A percentile compares a stretch with the other conserved stretches of the same genome.
Conservation (phyloP, 2,888 invertebrate genomes). For the Hirtodrosophila duncani region DNA sequence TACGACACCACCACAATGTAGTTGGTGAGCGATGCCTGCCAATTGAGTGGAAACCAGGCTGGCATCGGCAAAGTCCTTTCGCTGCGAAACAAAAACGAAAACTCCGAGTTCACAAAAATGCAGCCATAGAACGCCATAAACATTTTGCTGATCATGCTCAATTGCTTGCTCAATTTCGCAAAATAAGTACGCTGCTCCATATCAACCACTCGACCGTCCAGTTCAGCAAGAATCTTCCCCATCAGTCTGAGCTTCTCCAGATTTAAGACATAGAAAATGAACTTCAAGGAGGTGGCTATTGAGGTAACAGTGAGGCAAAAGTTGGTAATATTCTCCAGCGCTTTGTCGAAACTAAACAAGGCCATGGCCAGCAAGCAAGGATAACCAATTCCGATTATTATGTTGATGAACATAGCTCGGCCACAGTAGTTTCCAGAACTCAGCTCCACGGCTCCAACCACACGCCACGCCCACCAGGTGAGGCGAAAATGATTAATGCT, state of each 20-base stretch:
- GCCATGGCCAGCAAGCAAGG: constrained; percentile 14
- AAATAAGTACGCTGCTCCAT: constrained; percentile 2
- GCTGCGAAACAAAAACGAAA: constrained; percentile 4
- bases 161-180: not conserved
- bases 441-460: constrained; percentile 32
- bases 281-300: constrained; percentile 25
- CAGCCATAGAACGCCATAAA: constrained; percentile 11
- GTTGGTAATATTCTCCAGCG: constrained; percentile 44
- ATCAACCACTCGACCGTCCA: constrained; percentile 24
- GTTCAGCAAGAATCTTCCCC: constrained; percentile 4
- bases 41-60: constrained; percentile 48
- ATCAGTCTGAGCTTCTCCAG: constrained; percentile 25
- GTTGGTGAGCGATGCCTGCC: constrained; percentile 27
- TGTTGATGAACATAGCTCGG: constrained; percentile 1
- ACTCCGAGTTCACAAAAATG: not conserved
- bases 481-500: constrained; percentile 26
- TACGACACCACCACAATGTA: constrained; percentile 18
- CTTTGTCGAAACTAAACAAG: constrained; percentile 19
- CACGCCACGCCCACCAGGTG: constrained; percentile 23
- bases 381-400: not conserved
- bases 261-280: constrained; percentile 18
- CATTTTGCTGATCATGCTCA: constrained; percentile 11
- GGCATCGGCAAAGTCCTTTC: constrained; percentile 38
- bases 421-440: constrained; percentile 16
- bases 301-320: constrained; percentile 35